Evolutionary conservation across 1,140 invertebrate genomes (phyloP).

Genomic region (Luehdorfia chinensis): DNA sequence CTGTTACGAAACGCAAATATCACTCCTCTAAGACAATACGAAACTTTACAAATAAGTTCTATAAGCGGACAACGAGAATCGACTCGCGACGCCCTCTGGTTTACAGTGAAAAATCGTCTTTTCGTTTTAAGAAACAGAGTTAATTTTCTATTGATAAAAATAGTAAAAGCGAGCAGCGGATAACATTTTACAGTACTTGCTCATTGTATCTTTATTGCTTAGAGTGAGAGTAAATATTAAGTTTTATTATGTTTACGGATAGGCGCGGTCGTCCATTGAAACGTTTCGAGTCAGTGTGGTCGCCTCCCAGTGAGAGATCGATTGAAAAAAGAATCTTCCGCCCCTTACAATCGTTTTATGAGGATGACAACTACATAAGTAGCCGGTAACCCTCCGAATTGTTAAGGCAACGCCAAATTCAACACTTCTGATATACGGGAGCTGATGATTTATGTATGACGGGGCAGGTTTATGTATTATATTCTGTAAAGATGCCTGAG

Average conservation of each 20-base stretch:
- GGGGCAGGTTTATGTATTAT: constrained; percentile 35
- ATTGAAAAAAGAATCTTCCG: constrained; percentile 53
- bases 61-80: constrained; percentile 36
- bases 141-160: constrained; percentile 7
- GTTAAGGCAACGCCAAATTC: constrained; percentile 57
- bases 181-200: constrained; percentile 57
- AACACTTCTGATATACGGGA: constrained; percentile 41
- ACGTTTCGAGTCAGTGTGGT: constrained; percentile 49
- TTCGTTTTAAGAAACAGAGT: constrained; percentile 12
- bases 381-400: constrained; percentile 45
- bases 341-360: constrained; percentile 54
- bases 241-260: constrained; percentile 72
- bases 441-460: constrained; percentile 65
- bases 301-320: constrained; percentile 55
- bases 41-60: constrained; percentile 64
- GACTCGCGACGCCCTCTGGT: neutral
- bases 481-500: constrained; percentile 15
- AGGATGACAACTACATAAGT: constrained; percentile 46
- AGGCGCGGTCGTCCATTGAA: constrained; percentile 45
- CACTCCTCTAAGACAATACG: constrained; percentile 54
- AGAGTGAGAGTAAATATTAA: constrained; percentile 66
- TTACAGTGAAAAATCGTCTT: constrained; percentile 20
- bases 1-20: constrained; percentile 58
- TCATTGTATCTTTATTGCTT: constrained; percentile 69
- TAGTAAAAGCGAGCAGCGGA: constrained; percentile 34